Conservation (phyloP, 2,797 vertebrate species). For the Gallinago solitaria region DNA sequence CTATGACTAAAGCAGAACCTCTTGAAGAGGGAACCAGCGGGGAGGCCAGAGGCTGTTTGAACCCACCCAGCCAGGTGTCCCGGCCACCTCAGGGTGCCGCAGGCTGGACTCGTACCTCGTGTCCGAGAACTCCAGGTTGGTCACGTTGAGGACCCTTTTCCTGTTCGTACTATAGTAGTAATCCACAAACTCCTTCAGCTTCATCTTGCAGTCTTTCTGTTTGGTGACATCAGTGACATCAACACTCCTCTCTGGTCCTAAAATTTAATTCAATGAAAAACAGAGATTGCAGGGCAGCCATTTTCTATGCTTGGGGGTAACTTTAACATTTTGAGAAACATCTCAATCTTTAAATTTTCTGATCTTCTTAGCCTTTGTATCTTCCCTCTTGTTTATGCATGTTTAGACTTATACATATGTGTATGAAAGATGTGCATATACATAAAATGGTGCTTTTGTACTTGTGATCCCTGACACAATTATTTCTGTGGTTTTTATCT, state of each 20-base stretch:
- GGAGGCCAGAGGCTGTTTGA: not conserved
- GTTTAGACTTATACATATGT: not conserved
- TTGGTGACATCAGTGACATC: constrained; percentile 96
- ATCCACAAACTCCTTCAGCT: constrained; percentile 99
- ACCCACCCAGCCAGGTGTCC: rapidly evolving
- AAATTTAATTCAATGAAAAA: not conserved
- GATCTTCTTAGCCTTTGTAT: not conserved
- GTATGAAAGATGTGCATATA: not conserved
- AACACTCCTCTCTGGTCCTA: constrained; percentile 91
- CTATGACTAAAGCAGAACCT: not conserved
- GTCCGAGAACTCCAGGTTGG: constrained; percentile 96
- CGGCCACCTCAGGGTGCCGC: rapidly evolving
- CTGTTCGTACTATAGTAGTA: constrained; percentile 98
- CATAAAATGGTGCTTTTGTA: not conserved
- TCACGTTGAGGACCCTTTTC: constrained; percentile 94
- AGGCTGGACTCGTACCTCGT: constrained; percentile 79
- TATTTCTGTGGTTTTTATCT: not conserved
- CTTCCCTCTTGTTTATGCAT: not conserved
- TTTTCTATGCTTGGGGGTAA: not conserved
- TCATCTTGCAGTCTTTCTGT: constrained; percentile 96
- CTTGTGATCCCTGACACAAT: not conserved
- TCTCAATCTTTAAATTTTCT: not conserved
- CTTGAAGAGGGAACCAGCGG: not conserved
- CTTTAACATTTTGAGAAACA: not conserved
- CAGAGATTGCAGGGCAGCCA: not conserved